Evolutionary conservation across 1,140 invertebrate species (phyloP).

Genomic region (Tribolium castaneum): DNA sequence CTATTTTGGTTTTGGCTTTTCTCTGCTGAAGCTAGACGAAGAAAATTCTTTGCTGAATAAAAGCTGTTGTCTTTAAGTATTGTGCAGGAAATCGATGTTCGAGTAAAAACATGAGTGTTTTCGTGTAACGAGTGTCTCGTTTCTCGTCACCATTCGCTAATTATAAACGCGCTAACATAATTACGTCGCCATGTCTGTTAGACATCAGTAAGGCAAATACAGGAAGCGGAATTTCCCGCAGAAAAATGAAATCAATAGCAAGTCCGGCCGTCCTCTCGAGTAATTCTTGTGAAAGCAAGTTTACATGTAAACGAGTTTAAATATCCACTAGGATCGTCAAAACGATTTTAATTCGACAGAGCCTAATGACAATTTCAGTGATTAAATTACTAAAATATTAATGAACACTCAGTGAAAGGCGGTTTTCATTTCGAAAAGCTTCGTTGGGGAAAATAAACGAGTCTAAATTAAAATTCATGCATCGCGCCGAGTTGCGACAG

Average conservation of each 20-base stretch:
- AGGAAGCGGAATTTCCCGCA: neutral
- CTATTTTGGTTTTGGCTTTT: too few species aligned
- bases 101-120: neutral
- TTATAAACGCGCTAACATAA: neutral
- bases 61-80: neutral
- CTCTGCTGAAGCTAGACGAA: too few species aligned
- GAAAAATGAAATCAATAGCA: neutral
- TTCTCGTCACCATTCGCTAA: neutral
- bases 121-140: neutral
- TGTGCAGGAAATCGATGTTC: neutral
- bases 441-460: slow-evolving; percentile 49
- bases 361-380: slow-evolving; percentile 50
- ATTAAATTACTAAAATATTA: slow-evolving; percentile 53
- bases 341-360: slow-evolving; percentile 36
- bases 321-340: slow-evolving; percentile 23
- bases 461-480: slow-evolving; percentile 52
- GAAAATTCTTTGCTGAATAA: too few species aligned
- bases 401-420: slow-evolving; percentile 48
- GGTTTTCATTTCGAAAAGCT: slow-evolving; percentile 49
- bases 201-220: neutral
- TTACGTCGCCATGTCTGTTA: neutral
- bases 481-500: slow-evolving; percentile 42
- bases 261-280: neutral
- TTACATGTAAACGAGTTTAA: slow-evolving; percentile 19
- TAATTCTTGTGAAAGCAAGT: neutral